These are phyloP conservation scores for Octomys mimax DNA, from an alignment of 2,797 vertebrate genomes.

Conservation along the genomic window DNA sequence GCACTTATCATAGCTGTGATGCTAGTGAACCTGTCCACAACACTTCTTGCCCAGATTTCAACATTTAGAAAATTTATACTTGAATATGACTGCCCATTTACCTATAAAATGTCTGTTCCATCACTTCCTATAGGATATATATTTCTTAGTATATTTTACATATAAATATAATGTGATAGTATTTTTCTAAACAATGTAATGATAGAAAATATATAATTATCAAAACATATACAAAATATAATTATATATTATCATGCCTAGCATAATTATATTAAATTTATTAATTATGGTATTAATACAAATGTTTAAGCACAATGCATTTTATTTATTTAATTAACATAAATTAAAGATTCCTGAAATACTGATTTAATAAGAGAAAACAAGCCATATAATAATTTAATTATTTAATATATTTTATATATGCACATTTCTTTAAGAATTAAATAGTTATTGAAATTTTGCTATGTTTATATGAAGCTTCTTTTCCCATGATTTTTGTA, in stretches of 20 bases:
- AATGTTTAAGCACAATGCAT: not conserved
- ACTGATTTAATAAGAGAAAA: not conserved
- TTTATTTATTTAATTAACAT: not conserved
- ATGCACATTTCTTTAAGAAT: not conserved
- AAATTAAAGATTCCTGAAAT: not conserved
- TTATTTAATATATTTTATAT: conserved; percentile 2
- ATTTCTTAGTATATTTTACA: not conserved
- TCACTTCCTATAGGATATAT: not conserved
- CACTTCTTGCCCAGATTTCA: not conserved
- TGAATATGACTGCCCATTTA: not conserved
- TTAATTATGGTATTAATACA: not conserved
- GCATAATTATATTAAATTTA: not conserved
- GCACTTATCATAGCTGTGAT: not conserved
- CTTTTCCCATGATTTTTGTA: not conserved
- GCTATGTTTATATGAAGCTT: not conserved
- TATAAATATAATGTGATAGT: not conserved
- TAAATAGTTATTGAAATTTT: not conserved
- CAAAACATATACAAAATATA: not conserved
- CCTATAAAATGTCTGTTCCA: not conserved
- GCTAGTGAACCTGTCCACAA: not conserved
- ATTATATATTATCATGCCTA: not conserved
- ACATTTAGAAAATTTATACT: not conserved
- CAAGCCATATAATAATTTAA: not conserved
- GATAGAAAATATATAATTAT: not conserved
- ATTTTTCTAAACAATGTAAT: not conserved